phyloP scores from a whole-genome alignment of 2,113 vertebrate species.

The Malurus cyaneus region DNA sequence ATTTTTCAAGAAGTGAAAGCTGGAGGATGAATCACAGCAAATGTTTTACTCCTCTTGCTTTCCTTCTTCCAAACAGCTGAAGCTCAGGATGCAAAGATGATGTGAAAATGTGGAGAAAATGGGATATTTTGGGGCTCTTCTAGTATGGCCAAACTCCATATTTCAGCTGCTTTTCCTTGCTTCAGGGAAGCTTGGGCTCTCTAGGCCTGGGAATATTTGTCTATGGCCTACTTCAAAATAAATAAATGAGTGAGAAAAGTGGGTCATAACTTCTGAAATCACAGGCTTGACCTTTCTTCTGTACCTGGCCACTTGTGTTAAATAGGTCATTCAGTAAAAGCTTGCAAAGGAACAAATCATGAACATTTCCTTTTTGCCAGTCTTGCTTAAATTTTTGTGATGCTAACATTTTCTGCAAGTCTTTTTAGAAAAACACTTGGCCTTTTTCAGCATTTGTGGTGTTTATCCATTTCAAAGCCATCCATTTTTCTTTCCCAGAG shows the following conservation, averaged over 20 bases:
- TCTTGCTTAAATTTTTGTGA: background rate
- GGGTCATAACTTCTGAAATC: background rate
- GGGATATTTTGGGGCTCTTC: background rate
- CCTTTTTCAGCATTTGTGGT: background rate
- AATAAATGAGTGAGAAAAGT: background rate
- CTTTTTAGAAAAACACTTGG: background rate
- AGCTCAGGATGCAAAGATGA: background rate
- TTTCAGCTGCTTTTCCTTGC: background rate
- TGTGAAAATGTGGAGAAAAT: background rate
- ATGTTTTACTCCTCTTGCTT: background rate
- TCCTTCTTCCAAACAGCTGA: background rate
- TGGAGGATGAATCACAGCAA: background rate
- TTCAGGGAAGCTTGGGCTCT: background rate
- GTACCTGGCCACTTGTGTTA: background rate
- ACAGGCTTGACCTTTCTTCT: background rate
- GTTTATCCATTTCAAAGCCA: background rate
- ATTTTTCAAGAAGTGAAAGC: background rate
- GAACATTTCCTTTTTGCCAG: background rate
- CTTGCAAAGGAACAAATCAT: background rate
- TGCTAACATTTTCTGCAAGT: background rate
- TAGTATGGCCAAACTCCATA: rapidly evolving
- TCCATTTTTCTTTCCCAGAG: background rate
- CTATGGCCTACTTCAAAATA: background rate
- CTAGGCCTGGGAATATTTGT: background rate
- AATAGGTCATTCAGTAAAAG: background rate